Evolutionary conservation across 2,113 vertebrate species (phyloP).

Genomic region (Planiliza haematocheilus): DNA sequence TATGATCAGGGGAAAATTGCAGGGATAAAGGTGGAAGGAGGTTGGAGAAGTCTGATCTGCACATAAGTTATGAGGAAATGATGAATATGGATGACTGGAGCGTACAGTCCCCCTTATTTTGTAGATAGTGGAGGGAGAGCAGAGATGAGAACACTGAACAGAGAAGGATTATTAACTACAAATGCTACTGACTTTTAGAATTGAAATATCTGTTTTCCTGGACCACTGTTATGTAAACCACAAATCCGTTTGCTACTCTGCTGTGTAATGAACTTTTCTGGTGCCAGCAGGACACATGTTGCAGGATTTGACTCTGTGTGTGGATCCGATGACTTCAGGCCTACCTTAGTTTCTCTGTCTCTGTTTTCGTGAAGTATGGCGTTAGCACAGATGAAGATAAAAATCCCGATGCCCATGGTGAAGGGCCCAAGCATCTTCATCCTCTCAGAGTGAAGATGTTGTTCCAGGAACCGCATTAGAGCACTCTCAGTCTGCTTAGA

Average conservation of each 20-base stretch:
- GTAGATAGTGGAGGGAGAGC: not conserved
- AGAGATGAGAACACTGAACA: not conserved
- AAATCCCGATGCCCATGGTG: constrained; percentile 99
- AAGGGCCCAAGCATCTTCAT: constrained; percentile 99
- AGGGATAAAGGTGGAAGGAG: constrained; percentile 29
- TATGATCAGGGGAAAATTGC: constrained; percentile 55
- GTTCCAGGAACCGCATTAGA: constrained; percentile 91
- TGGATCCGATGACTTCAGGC: not conserved
- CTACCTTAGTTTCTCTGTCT: constrained; percentile 95
- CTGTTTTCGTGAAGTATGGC: constrained; percentile 98
- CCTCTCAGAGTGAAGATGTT: constrained; percentile 93
- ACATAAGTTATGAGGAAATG: constrained; percentile 29
- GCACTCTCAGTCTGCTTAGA: constrained; percentile 74
- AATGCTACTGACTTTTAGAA: not conserved
- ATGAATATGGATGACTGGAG: constrained; percentile 57
- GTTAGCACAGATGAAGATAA: constrained; percentile 98
- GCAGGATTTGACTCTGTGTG: fast-evolving
- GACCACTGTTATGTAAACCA: too few species aligned
- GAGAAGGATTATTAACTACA: not conserved
- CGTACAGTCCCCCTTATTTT: constrained; percentile 8
- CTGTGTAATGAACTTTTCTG: not conserved
- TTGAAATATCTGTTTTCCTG: not conserved
- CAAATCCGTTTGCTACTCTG: too few species aligned
- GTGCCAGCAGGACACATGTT: not conserved
- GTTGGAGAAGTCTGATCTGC: constrained; percentile 54